phyloP scores from a whole-genome alignment of 2,113 vertebrate genomes.

The Cebidichthys violaceus region DNA sequence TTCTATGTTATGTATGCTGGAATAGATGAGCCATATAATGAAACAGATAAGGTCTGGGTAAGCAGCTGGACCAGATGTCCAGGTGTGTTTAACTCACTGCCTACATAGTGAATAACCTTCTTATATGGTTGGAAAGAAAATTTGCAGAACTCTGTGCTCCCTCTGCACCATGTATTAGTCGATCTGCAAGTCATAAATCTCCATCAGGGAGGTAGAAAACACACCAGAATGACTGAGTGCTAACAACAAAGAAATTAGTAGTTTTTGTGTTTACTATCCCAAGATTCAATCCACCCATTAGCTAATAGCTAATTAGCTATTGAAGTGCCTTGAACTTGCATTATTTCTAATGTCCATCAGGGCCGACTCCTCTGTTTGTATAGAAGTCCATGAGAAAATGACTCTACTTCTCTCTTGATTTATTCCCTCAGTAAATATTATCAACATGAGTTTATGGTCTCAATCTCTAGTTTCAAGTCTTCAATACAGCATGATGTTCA shows the following conservation, averaged over 20 bases:
- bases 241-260: background rate
- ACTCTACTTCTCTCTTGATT: no score
- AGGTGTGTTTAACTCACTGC: background rate
- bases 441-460: no score
- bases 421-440: no score
- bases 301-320: background rate
- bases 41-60: background rate
- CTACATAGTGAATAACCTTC: background rate
- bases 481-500: no score
- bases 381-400: background rate
- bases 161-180: background rate
- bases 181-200: background rate
- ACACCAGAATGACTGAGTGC: no score
- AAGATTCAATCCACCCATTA: background rate
- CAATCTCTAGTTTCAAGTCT: no score
- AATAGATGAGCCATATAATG: background rate
- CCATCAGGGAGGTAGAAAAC: background rate
- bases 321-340: background rate
- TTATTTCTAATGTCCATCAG: background rate
- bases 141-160: background rate
- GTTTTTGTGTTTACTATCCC: background rate
- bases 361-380: background rate
- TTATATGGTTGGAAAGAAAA: background rate
- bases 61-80: background rate
- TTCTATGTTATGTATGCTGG: background rate